Evolutionary conservation across 2,888 invertebrate genomes (phyloP).

Genomic region (Oxycera nigricornis): DNA sequence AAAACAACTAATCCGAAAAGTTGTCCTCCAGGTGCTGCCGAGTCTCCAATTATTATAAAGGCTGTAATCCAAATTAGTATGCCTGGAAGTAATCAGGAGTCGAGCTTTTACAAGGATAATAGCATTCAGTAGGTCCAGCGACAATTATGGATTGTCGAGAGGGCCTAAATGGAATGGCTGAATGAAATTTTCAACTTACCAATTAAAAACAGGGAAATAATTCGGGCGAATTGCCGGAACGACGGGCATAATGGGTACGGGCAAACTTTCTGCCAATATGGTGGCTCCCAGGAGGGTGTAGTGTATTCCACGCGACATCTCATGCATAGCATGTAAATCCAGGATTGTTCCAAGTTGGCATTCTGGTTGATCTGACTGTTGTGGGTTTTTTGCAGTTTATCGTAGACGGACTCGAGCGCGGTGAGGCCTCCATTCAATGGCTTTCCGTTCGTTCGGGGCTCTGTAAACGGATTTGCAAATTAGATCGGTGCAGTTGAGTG

Average conservation of each 20-base stretch:
- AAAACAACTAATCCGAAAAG: conserved; percentile 79
- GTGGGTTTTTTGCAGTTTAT: conserved; percentile 41
- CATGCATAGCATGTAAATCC: conserved; percentile 83
- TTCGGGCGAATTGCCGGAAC: conserved; percentile 81
- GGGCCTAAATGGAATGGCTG: not conserved
- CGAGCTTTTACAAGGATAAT: not conserved
- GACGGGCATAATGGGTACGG: conserved; percentile 87
- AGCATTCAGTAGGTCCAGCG: not conserved
- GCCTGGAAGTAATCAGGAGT: conserved; percentile 59
- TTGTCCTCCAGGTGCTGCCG: conserved; percentile 84
- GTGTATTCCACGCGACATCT: conserved; percentile 80
- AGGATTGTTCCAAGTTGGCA: conserved; percentile 65
- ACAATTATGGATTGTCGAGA: not conserved
- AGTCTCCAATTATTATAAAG: conserved; percentile 77
- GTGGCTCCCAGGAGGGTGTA: conserved; percentile 81
- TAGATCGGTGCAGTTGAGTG: no score
- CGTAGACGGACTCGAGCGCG: conserved; percentile 43
- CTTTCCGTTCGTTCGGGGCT: conserved; percentile 53
- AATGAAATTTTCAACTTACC: conserved; percentile 61
- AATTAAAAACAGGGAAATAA: conserved; percentile 74
- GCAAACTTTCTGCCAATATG: conserved; percentile 79
- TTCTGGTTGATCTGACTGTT: conserved; percentile 36
- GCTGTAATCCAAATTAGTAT: conserved; percentile 78
- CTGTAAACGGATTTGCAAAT: conserved; percentile 50
- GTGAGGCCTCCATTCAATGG: conserved; percentile 39